These are phyloP conservation scores for Agriopis marginaria DNA, from an alignment of 2,888 invertebrate species.

Conservation along the genomic window DNA sequence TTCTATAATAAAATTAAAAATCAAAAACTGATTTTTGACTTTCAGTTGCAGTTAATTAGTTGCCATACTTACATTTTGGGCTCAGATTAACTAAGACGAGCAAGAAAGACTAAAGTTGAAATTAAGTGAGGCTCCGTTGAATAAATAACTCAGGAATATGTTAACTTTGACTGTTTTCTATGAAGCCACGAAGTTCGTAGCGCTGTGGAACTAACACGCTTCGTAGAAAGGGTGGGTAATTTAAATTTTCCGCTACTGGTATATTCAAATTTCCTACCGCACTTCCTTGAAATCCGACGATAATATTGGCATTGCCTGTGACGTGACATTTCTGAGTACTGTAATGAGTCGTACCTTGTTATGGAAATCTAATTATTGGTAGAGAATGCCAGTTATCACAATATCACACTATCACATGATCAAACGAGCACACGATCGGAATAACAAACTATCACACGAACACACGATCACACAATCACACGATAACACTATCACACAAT, in stretches of 20 bases:
- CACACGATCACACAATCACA: too few species aligned
- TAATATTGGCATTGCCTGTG: not conserved
- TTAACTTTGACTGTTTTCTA: conserved; percentile 33
- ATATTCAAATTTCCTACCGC: conserved; percentile 1
- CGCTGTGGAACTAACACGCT: conserved; percentile 22
- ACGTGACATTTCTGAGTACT: not conserved
- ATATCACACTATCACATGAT: too few species aligned
- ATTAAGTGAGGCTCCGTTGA: conserved; percentile 32
- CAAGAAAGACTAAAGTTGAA: conserved; percentile 32
- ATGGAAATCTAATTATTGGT: not conserved
- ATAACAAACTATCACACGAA: too few species aligned
- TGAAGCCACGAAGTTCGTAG: conserved; percentile 26
- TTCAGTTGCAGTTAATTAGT: conserved; percentile 3
- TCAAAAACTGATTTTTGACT: not conserved
- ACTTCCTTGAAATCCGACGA: not conserved
- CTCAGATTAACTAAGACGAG: conserved; percentile 20
- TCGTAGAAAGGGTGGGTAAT: conserved; percentile 18
- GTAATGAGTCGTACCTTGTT: not conserved
- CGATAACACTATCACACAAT: too few species aligned
- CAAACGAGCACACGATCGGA: too few species aligned
- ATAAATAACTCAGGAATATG: conserved; percentile 33
- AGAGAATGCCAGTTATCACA: too few species aligned
- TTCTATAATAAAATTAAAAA: too few species aligned
- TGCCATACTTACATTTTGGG: conserved; percentile 2
- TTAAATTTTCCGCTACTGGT: conserved; percentile 18